Base-by-base conservation (phyloP, 2,888 invertebrate genomes). In the Nomada ruficornis region DNA sequence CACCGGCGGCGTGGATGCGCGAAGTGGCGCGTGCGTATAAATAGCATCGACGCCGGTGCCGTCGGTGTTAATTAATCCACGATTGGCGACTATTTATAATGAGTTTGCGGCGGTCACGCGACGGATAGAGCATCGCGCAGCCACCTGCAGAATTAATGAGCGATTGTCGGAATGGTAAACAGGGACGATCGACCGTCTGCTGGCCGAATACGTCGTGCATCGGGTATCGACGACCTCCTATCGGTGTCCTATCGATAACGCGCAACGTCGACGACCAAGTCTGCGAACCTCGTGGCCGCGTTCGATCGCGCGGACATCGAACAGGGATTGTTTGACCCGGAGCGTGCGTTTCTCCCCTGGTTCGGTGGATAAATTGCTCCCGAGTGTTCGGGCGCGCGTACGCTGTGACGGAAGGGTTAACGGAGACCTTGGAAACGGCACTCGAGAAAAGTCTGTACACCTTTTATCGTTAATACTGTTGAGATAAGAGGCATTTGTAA, bases 141-240 rank as follows among this genome's bases (percentile, higher is more conserved):
- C 62, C 86, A 86, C 84, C 86, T 86, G 86, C 65, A 69, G 80
- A 78, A 82, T 86, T 86, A 86, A 86, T 80, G 74, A 80, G 71
- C 83, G 63, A 84, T 82, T 71, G 78, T 75, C 59, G n/a, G 68
- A 78, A 81, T 75, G 75, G 81, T 81, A 86, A 86, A 85, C 86
- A 86, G 69, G 71, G 63, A 67, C 64, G 80, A 78, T 75, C 77
- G 70, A 76, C 68, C 59, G 75, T 77, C 50, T 80, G 72, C 78
- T 80, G 79, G 80, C 80, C 83, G 68, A 68, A 70, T 75, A 59
- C 44, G 42, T 47, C 47, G 63, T 23, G 57, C 23, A 2, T 26
- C n/a, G 4, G 57, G 50, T 55, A 64, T 62, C 73, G 73, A 74
- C 63, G 47, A 50, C 42, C 64, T 59, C 60, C 55, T 47, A 18